Percentiles rank a stretch among this genome's conserved stretches.
These are phyloP conservation scores for Taeniopygia guttata DNA, from an alignment of 2,797 vertebrate genomes.

Conservation along the genomic window DNA sequence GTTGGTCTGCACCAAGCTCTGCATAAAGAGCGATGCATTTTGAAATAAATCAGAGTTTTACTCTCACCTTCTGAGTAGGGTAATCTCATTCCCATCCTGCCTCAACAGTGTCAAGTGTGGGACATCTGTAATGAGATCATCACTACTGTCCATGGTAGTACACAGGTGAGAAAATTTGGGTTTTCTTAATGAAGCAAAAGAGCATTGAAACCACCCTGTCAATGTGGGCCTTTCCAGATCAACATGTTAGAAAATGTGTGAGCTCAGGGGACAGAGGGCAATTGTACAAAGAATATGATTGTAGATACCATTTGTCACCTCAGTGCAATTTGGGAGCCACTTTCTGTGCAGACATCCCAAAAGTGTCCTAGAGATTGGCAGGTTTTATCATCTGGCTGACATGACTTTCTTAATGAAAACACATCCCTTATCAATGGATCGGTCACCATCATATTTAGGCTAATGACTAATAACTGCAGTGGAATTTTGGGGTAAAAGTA, in stretches of 20 bases:
- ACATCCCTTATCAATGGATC: neutral
- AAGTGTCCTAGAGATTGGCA: neutral
- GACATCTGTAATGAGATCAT: neutral
- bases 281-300: neutral
- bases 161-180: neutral
- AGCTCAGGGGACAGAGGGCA: neutral
- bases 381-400: neutral
- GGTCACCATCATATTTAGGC: neutral
- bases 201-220: neutral
- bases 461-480: neutral
- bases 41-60: too few relatives aligned
- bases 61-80: too few relatives aligned
- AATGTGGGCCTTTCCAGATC: neutral
- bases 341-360: neutral
- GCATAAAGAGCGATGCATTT: too few relatives aligned
- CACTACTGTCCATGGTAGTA: fast-evolving
- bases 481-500: neutral
- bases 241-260: neutral
- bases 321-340: neutral
- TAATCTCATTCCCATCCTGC: too few relatives aligned
- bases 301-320: neutral
- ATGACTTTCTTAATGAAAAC: neutral
- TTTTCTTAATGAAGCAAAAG: neutral
- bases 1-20: too few relatives aligned
- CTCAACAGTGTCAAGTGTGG: too few relatives aligned